A percentile compares a stretch with the other conserved stretches of the same genome.
Evolutionary conservation across 92 coral and sea anemone genomes (phyloP).

Genomic region (Phenganax stokvisi): DNA sequence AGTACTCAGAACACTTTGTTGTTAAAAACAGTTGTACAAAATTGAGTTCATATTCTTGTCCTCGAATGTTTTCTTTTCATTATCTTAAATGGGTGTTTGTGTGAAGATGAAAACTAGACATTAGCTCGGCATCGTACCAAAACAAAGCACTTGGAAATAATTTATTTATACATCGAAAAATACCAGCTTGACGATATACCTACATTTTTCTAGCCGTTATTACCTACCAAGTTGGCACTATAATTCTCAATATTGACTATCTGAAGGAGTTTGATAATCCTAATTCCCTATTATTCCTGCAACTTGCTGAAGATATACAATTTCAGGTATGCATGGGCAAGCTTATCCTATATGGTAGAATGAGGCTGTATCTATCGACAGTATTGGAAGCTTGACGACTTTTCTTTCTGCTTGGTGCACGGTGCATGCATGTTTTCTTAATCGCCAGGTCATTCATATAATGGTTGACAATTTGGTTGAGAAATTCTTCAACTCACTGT

Average conservation of each 20-base stretch:
- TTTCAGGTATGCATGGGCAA: neutral
- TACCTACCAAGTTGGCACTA: neutral
- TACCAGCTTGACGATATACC: neutral
- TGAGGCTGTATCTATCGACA: neutral
- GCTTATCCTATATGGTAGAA: too few relatives aligned
- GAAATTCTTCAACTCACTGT: too few relatives aligned
- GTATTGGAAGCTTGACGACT: neutral
- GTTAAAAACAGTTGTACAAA: too few relatives aligned
- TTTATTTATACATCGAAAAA: slow-evolving; percentile 8
- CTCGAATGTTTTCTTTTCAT: too few relatives aligned
- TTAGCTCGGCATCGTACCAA: too few relatives aligned
- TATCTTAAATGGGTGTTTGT: too few relatives aligned
- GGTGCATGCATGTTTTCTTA: neutral
- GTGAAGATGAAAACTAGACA: too few relatives aligned
- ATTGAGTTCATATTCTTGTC: too few relatives aligned
- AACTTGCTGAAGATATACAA: slow-evolving; percentile 18
- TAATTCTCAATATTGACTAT: neutral
- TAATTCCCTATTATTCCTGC: slow-evolving; percentile 11
- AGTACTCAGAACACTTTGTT: too few relatives aligned
- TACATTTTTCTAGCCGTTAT: neutral
- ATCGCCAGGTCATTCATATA: too few relatives aligned
- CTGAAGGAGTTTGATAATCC: neutral
- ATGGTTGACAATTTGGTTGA: too few relatives aligned
- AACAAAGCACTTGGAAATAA: too few relatives aligned
- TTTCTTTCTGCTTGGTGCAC: neutral